These are phyloP conservation scores for Myopa tessellatipennis DNA, from an alignment of 2,888 invertebrate genomes.

Conservation along the genomic window DNA sequence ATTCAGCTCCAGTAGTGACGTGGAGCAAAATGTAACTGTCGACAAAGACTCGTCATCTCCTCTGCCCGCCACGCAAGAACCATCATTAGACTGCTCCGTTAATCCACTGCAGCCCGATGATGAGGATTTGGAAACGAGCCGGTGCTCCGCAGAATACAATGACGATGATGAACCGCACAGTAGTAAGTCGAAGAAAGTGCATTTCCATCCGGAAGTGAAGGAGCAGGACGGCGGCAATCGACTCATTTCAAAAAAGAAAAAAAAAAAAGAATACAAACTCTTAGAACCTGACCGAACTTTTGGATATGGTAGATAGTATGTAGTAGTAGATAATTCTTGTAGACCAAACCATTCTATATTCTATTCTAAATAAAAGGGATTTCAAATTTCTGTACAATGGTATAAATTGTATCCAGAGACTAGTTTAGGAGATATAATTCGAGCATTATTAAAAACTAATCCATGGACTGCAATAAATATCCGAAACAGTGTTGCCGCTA, in stretches of 20 bases:
- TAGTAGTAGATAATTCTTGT: too few species aligned
- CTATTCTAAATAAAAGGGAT: too few species aligned
- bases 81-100: constrained; percentile 36
- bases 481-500: too few species aligned
- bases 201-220: constrained; percentile 59
- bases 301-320: too few species aligned
- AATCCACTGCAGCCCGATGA: neutral
- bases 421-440: too few species aligned
- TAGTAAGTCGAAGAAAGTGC: constrained; percentile 55
- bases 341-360: too few species aligned
- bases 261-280: constrained; percentile 42
- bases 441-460: too few species aligned
- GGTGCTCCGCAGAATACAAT: constrained; percentile 30
- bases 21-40: too few species aligned
- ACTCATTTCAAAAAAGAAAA: constrained; percentile 51
- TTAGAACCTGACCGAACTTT: constrained; percentile 46
- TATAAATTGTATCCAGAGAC: too few species aligned
- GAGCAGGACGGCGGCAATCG: constrained; percentile 59
- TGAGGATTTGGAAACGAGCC: constrained; percentile 39
- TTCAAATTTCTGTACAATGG: too few species aligned
- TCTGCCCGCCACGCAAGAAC: constrained; percentile 44
- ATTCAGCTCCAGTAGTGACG: constrained; percentile 30
- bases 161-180: constrained; percentile 49
- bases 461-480: too few species aligned
- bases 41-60: constrained; percentile 21